A percentile compares a stretch with the other conserved stretches of the same genome.
phyloP scores from a whole-genome alignment of 2,888 invertebrate genomes.

The Zygothrica quintamaculata region DNA sequence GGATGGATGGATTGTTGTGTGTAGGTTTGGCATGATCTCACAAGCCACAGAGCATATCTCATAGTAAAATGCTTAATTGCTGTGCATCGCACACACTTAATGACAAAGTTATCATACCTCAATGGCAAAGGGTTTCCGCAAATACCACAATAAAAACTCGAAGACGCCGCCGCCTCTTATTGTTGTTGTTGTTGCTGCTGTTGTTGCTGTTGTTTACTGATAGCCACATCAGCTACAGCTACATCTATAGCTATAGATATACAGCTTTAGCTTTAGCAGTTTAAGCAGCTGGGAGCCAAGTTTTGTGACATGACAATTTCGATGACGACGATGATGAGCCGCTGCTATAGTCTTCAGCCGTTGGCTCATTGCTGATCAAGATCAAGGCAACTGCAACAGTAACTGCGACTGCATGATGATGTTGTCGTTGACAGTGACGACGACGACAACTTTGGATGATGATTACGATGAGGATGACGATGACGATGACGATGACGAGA shows the following conservation, averaged over 20 bases:
- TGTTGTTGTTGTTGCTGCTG: slow-evolving; percentile 12
- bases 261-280: slow-evolving; percentile 41
- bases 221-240: slow-evolving; percentile 30
- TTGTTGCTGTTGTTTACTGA: slow-evolving; percentile 17
- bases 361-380: slow-evolving; percentile 51
- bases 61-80: slow-evolving; percentile 41
- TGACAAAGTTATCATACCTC: slow-evolving; percentile 62
- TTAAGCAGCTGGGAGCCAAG: slow-evolving; percentile 72
- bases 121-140: slow-evolving; percentile 47
- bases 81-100: slow-evolving; percentile 46
- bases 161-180: slow-evolving; percentile 56
- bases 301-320: slow-evolving; percentile 81
- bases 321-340: slow-evolving; percentile 75
- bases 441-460: slow-evolving; percentile 41
- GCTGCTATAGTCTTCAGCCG: slow-evolving; percentile 15
- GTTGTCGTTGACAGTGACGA: slow-evolving; percentile 78
- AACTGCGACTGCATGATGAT: slow-evolving; percentile 70
- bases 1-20: slow-evolving; percentile 2
- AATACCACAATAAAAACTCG: slow-evolving; percentile 65
- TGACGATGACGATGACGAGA: slow-evolving; percentile 37
- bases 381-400: slow-evolving; percentile 56
- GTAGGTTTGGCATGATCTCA: slow-evolving; percentile 5
- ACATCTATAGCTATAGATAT: slow-evolving; percentile 1
- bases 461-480: slow-evolving; percentile 25
- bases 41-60: slow-evolving; percentile 6